phyloP scores from a whole-genome alignment of 2,113 vertebrate species.

The Plecturocebus donacophilus region DNA sequence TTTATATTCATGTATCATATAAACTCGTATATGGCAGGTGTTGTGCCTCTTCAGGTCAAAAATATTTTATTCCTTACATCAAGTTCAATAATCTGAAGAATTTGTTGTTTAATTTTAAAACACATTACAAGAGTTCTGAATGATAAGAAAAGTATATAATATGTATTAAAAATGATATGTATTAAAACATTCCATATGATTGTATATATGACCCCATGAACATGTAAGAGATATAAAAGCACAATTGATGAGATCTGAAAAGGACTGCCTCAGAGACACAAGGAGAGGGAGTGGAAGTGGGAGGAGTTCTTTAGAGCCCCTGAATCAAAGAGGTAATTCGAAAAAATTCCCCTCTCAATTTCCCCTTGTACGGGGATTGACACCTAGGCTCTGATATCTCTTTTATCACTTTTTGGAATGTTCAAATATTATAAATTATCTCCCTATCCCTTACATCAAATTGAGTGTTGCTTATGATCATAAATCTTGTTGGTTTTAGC shows the following conservation, averaged over 20 bases:
- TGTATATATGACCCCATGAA: not conserved
- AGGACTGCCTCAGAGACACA: not conserved
- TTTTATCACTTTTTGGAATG: constrained; percentile 20
- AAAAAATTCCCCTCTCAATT: not conserved
- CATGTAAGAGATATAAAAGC: not conserved
- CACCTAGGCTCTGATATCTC: not conserved
- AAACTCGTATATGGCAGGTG: not conserved
- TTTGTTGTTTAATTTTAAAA: constrained; percentile 43
- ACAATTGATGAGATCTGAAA: not conserved
- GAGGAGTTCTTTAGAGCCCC: not conserved
- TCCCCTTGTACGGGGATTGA: accelerated
- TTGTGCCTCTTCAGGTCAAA: not conserved
- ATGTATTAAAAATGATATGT: too few species aligned
- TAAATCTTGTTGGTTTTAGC: constrained; percentile 56
- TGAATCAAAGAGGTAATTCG: not conserved
- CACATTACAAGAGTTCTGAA: not conserved
- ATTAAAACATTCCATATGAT: not conserved
- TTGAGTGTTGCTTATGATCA: constrained; percentile 15
- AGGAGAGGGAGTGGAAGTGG: not conserved
- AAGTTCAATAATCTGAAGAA: not conserved
- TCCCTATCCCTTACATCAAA: not conserved
- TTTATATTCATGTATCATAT: not conserved
- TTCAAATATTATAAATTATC: constrained; percentile 49
- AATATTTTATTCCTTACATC: not conserved
- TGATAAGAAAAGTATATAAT: not conserved